These are phyloP conservation scores for Eurystomus glaucurus DNA, from an alignment of 2,797 vertebrate genomes.

Conservation along the genomic window DNA sequence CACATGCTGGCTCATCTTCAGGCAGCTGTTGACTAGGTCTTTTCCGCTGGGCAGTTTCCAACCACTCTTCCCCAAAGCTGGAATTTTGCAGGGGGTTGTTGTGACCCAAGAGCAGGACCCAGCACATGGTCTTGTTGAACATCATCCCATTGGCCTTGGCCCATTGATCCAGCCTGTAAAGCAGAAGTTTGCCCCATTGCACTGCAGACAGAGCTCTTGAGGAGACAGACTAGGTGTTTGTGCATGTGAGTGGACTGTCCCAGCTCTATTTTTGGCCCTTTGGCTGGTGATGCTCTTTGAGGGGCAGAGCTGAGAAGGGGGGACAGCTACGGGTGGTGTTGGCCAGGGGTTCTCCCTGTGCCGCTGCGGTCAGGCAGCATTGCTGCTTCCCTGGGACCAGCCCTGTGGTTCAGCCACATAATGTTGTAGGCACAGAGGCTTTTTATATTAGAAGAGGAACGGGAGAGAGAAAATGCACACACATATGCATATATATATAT, in stretches of 20 bases:
- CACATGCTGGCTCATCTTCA: not conserved
- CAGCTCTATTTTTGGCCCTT: not conserved
- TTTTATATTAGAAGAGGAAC: slow-evolving; percentile 24
- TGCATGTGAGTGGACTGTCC: fast-evolving
- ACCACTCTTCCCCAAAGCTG: not conserved
- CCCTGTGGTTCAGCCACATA: not conserved
- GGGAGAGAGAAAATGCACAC: not conserved
- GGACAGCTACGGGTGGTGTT: fast-evolving
- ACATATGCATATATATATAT: not conserved
- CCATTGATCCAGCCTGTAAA: not conserved
- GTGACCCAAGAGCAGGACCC: not conserved
- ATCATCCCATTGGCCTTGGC: not conserved
- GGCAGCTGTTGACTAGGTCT: not conserved
- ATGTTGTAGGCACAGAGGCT: not conserved
- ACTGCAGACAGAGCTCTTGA: fast-evolving
- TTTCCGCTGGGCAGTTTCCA: not conserved
- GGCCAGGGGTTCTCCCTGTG: fast-evolving
- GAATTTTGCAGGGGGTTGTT: not conserved
- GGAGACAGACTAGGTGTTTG: not conserved
- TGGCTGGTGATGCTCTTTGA: not conserved
- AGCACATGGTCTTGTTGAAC: not conserved
- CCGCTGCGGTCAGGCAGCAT: fast-evolving
- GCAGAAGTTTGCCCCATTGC: fast-evolving
- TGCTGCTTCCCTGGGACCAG: not conserved
- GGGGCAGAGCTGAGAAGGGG: fast-evolving